Evolutionary conservation across 2,888 invertebrate genomes (phyloP).

Genomic region (Augochlorella aurata): DNA sequence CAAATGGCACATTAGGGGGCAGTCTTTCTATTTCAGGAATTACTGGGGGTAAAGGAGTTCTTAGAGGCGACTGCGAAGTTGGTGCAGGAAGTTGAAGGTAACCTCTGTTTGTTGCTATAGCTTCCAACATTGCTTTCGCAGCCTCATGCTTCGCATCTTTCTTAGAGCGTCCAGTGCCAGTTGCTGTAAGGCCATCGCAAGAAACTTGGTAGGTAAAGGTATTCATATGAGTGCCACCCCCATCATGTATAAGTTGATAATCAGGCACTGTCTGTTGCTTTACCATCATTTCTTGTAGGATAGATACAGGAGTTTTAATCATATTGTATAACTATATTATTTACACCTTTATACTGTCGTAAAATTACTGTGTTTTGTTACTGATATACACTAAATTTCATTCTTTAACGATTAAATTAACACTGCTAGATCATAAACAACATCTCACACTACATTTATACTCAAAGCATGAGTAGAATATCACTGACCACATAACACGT

Average conservation of each 20-base stretch:
- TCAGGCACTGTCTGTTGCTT: conserved; percentile 83
- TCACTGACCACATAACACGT: background rate
- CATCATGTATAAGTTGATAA: conserved; percentile 82
- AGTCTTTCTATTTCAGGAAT: conserved; percentile 62
- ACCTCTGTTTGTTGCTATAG: conserved; percentile 72
- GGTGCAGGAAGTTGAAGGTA: conserved; percentile 75
- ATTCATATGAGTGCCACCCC: conserved; percentile 79
- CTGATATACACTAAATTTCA: background rate
- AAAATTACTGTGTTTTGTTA: background rate
- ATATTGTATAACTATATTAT: conserved; percentile 30
- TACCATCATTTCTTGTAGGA: conserved; percentile 86
- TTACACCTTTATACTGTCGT: background rate
- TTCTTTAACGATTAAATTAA: background rate
- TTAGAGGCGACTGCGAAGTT: conserved; percentile 71
- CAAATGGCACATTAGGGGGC: conserved; percentile 71
- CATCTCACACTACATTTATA: background rate
- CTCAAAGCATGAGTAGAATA: background rate
- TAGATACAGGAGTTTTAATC: conserved; percentile 86
- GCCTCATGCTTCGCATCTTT: conserved; percentile 82
- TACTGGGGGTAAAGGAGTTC: conserved; percentile 66
- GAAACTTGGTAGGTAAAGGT: conserved; percentile 78
- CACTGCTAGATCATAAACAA: background rate
- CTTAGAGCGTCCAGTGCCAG: conserved; percentile 80
- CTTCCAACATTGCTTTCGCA: conserved; percentile 78
- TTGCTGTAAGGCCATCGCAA: conserved; percentile 74